These are phyloP conservation scores for Drosophila diplacantha DNA, from an alignment of 2,888 invertebrate species.

Conservation along the genomic window DNA sequence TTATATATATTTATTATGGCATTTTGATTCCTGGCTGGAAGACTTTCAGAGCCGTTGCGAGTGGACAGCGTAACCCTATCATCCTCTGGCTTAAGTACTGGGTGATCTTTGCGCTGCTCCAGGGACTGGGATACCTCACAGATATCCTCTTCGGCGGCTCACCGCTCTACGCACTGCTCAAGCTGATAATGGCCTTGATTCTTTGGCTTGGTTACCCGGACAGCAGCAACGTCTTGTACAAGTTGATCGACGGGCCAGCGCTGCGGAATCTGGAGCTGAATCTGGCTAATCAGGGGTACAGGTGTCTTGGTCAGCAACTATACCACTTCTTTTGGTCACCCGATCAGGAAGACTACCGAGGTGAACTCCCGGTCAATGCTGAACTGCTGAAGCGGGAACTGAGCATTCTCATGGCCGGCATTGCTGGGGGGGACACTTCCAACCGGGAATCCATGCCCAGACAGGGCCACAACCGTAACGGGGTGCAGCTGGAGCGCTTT, in stretches of 20 bases:
- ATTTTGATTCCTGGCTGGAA: constrained; percentile 9
- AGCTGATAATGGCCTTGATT: constrained; percentile 12
- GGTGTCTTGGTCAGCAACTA: background rate
- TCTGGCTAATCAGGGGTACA: background rate
- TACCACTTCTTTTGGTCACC: background rate
- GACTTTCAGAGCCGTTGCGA: background rate
- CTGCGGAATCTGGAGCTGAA: background rate
- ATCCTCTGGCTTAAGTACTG: constrained; percentile 20
- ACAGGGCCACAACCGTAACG: background rate
- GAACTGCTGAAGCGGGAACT: constrained; percentile 7
- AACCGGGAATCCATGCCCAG: background rate
- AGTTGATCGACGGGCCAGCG: background rate
- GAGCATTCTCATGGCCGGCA: background rate
- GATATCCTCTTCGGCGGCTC: background rate
- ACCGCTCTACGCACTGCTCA: background rate
- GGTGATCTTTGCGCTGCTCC: constrained; percentile 16
- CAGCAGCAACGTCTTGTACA: constrained; percentile 5
- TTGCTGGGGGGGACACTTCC: background rate
- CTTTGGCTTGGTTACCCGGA: constrained; percentile 15
- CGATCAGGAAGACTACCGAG: background rate
- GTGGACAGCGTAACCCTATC: background rate
- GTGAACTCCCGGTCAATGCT: background rate
- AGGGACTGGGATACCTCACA: constrained; percentile 9
- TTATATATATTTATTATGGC: constrained; percentile 14
- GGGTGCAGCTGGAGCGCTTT: background rate